These are phyloP conservation scores for Cataglyphis altisquamis DNA, from an alignment of 2,888 invertebrate species.

Conservation along the genomic window DNA sequence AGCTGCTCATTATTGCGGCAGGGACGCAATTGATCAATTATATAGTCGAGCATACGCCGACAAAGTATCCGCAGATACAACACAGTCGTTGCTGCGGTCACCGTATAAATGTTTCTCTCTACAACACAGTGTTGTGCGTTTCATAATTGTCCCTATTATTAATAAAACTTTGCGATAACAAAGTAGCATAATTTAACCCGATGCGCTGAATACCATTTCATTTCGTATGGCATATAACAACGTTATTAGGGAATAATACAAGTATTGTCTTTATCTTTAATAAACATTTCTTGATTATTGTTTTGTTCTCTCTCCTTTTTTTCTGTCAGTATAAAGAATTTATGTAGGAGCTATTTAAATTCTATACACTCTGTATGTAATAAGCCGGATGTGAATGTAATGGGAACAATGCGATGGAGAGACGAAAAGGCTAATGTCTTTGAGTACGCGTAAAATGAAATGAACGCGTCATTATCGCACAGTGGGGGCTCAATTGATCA, in stretches of 20 bases:
- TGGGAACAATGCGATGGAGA: constrained; percentile 55
- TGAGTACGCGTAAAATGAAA: constrained; percentile 67
- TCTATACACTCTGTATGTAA: neutral
- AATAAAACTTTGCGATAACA: constrained; percentile 46
- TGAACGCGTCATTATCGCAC: constrained; percentile 72
- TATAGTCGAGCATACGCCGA: constrained; percentile 69
- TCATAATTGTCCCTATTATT: constrained; percentile 43
- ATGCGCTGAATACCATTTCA: constrained; percentile 28
- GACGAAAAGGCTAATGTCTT: constrained; percentile 62
- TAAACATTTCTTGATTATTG: constrained; percentile 14
- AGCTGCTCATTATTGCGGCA: constrained; percentile 72
- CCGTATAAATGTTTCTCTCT: constrained; percentile 43
- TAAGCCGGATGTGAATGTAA: constrained; percentile 12
- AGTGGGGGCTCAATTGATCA: constrained; percentile 70
- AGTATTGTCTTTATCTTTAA: neutral
- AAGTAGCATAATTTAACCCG: constrained; percentile 35
- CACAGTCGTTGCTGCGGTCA: constrained; percentile 24
- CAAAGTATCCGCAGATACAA: constrained; percentile 50
- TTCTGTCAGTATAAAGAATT: neutral
- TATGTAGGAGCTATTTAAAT: neutral
- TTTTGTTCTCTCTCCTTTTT: neutral
- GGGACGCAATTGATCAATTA: constrained; percentile 75
- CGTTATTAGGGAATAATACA: neutral
- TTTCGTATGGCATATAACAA: neutral
- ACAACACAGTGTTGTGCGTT: constrained; percentile 8